Evolutionary conservation across 2,888 invertebrate genomes (phyloP).

Genomic region (Diplolepis rosae): DNA sequence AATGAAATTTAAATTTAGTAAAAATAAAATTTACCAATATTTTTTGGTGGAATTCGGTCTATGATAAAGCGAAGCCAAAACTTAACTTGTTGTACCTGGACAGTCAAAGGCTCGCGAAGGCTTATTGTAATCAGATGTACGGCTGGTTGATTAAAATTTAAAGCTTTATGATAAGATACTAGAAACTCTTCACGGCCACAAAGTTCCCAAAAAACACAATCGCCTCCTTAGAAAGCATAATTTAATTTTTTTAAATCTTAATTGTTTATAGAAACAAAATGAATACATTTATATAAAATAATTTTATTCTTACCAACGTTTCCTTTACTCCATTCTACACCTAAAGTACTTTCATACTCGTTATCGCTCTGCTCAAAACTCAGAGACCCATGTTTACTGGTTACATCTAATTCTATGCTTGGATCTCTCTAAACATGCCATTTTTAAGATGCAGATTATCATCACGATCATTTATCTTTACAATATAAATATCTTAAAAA

Average conservation of each 20-base stretch:
- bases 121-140: constrained; percentile 81
- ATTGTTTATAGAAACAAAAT: not conserved
- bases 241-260: not conserved
- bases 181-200: constrained; percentile 85
- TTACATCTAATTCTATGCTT: constrained; percentile 78
- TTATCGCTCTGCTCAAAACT: constrained; percentile 76
- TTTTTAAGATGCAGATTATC: not conserved
- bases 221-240: constrained; percentile 70
- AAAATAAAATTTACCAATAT: constrained; percentile 73
- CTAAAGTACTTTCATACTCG: constrained; percentile 71
- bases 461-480: too few species aligned
- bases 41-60: constrained; percentile 79
- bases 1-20: not conserved
- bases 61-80: constrained; percentile 86
- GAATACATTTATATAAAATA: not conserved
- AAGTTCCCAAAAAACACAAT: constrained; percentile 82
- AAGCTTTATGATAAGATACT: constrained; percentile 83
- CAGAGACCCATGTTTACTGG: constrained; percentile 77
- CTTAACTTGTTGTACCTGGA: constrained; percentile 80
- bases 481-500: too few species aligned
- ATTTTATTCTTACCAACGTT: constrained; percentile 63
- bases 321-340: constrained; percentile 69
- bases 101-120: constrained; percentile 79
- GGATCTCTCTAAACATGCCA: constrained; percentile 71
- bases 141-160: constrained; percentile 72